Evolutionary conservation across 2,113 vertebrate genomes (phyloP).

Genomic region (Rhabdornis inornatus): DNA sequence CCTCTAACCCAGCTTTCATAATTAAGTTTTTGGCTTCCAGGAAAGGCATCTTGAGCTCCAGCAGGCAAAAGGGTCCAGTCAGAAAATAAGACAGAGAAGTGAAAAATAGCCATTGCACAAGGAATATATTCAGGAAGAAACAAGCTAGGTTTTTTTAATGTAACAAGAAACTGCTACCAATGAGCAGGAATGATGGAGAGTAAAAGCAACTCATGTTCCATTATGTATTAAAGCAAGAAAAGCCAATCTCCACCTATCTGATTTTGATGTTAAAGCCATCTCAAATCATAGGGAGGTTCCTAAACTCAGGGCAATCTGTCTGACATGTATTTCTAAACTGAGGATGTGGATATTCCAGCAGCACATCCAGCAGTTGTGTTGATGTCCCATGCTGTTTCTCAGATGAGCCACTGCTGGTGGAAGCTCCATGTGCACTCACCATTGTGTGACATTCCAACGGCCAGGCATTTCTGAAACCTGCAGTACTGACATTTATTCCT

Average conservation of each 20-base stretch:
- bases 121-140: background rate
- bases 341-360: background rate
- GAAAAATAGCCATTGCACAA: background rate
- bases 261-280: background rate
- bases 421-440: slow-evolving; percentile 73
- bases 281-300: background rate
- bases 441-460: slow-evolving; percentile 98
- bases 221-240: background rate
- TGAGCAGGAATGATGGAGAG: background rate
- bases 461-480: slow-evolving; percentile 97
- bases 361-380: background rate
- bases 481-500: slow-evolving; percentile 99
- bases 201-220: background rate
- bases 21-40: background rate
- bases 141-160: no score
- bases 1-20: background rate
- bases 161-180: no score
- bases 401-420: background rate
- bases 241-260: background rate
- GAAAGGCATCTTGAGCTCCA: background rate
- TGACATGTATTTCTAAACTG: accelerated
- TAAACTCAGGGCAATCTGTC: background rate
- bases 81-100: background rate
- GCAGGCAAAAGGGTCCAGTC: background rate
- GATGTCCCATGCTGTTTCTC: background rate